A percentile compares a stretch with the other conserved stretches of the same genome.
These are phyloP conservation scores for Hemibagrus guttatus DNA, from an alignment of 2,797 vertebrate species.

Conservation along the genomic window DNA sequence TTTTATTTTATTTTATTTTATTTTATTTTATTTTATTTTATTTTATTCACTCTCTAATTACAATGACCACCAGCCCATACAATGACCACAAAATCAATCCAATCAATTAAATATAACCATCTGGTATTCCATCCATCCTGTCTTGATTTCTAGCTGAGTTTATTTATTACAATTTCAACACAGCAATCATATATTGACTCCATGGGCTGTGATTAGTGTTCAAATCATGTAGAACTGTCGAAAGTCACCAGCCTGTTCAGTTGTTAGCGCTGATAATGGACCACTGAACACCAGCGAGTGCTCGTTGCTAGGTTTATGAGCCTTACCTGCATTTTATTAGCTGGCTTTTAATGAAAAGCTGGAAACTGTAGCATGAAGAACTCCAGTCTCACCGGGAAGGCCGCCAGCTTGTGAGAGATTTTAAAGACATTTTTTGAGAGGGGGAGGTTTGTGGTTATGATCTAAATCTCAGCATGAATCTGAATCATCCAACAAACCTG, in stretches of 20 bases:
- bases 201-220: not conserved
- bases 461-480: not conserved
- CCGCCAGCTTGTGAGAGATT: not conserved
- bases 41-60: not conserved
- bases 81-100: not conserved
- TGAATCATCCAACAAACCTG: not conserved
- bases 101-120: not conserved
- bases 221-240: not conserved
- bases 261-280: not conserved
- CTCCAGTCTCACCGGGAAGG: not conserved
- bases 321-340: not conserved
- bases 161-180: not conserved
- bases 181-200: not conserved
- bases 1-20: not conserved
- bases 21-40: not conserved
- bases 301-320: not conserved
- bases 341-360: not conserved
- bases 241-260: not conserved
- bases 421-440: not conserved
- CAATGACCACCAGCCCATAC: too few species aligned
- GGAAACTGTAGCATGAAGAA: not conserved
- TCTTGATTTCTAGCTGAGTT: not conserved
- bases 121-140: not conserved
- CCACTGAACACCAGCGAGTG: not conserved
- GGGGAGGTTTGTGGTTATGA: not conserved